A percentile compares a stretch with the other conserved stretches of the same genome.
Evolutionary conservation across 92 coral and sea anemone genomes (phyloP).

Genomic region (Actinernus sp.): DNA sequence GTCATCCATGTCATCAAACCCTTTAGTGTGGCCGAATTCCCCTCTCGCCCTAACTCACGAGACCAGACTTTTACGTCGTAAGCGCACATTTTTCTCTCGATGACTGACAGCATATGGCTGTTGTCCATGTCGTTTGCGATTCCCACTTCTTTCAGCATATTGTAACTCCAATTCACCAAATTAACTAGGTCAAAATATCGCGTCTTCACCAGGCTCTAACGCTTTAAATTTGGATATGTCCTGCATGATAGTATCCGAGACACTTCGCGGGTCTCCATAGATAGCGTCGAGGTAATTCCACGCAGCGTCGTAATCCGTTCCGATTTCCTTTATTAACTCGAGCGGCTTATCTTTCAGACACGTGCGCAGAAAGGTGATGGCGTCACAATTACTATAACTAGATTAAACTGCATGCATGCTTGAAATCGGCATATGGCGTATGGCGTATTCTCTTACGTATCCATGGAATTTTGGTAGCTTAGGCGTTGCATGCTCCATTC

Average conservation of each 20-base stretch:
- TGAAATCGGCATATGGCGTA: slow-evolving; percentile 38
- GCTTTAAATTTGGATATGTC: too few relatives aligned
- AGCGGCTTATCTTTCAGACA: slow-evolving; percentile 40
- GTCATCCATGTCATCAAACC: slow-evolving; percentile 62
- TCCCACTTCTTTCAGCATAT: slow-evolving; percentile 66
- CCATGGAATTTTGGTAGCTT: too few relatives aligned
- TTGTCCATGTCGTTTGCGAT: too few relatives aligned
- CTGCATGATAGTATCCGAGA: slow-evolving; percentile 34
- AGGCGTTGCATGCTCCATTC: too few relatives aligned
- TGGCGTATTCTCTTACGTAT: slow-evolving; percentile 49
- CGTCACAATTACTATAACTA: slow-evolving; percentile 37
- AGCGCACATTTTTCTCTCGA: slow-evolving; percentile 45
- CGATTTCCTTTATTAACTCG: too few relatives aligned
- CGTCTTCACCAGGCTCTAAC: slow-evolving; percentile 60
- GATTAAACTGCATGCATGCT: slow-evolving; percentile 48
- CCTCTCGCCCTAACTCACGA: slow-evolving; percentile 34
- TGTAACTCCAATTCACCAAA: slow-evolving; percentile 50
- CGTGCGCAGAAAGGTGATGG: slow-evolving; percentile 32
- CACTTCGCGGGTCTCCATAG: slow-evolving; percentile 70
- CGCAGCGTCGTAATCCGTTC: slow-evolving; percentile 43
- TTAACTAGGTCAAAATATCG: slow-evolving; percentile 71
- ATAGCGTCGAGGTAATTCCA: slow-evolving; percentile 66
- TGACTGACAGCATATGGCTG: too few relatives aligned
- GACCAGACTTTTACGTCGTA: slow-evolving; percentile 58
- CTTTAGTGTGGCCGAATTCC: slow-evolving; percentile 20